Evolutionary conservation across 2,888 invertebrate genomes (phyloP), one percentile per base, ranked within the genome.

Genomic region (Pristionchus mayeri): DNA sequence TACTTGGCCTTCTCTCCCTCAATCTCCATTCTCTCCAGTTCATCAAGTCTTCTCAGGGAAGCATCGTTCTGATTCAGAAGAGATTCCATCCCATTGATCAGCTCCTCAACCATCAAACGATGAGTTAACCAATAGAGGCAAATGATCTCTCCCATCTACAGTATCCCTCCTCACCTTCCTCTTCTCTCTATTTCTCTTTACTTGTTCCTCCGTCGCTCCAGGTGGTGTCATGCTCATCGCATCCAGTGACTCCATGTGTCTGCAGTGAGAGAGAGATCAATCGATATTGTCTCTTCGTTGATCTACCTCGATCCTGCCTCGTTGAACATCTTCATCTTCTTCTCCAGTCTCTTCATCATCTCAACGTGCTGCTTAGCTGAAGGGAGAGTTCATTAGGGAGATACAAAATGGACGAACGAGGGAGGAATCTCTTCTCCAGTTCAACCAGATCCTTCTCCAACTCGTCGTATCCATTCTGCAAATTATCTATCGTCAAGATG

Each of bases 1-100:
- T 63, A 63, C 27, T 63, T 63, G 18, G 60, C 60, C 34, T 63
- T 75, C 75, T 44, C 75, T 44, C 44, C 75, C 40, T 75, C 40
- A 44, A n/a, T 18, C 40, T 48, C 75, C 11, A n/a, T 87, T 54
- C 85, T 84, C 21, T 85, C 63, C 54, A 87, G 86, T 84, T 90
- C 87, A 50, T 88, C 86, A 0, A 90, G 85, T n/a, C 88, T 71
- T 54, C 88, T 81, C 2, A 87, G 80, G 44, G 86, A 83, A 30
- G 88, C 89, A 86, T 92, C 92, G 82, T 91, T 92, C 52, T 86
- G 85, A 84, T 91, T 90, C 24, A 92, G 87, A 63, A 92, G 87
- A 18, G 84, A 85, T 44, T 91, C 90, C 48, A 92, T 88, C 18
- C 90, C 91, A 63, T 89, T 87, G 81, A 92, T 85, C 52, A 92